Conservation (phyloP, 2,888 invertebrate genomes). For the Rutpela maculata region DNA sequence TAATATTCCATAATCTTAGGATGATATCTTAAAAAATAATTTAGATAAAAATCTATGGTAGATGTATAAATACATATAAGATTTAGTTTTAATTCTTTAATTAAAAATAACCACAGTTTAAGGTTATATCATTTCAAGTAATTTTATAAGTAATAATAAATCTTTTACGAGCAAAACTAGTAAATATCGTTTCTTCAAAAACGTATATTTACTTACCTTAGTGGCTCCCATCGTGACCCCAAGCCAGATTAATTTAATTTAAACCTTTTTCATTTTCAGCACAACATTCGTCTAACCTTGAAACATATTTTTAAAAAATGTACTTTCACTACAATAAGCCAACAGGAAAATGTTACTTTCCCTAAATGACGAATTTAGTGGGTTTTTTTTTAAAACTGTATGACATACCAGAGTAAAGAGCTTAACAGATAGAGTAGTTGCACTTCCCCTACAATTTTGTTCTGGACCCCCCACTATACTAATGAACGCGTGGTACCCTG, state of each 20-base stretch:
- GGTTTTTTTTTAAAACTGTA: too few relatives aligned
- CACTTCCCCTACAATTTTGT: too few relatives aligned
- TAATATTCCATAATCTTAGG: not conserved
- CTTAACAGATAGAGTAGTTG: too few relatives aligned
- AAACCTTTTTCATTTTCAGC: slow-evolving; percentile 10
- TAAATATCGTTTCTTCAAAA: not conserved
- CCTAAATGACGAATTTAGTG: not conserved
- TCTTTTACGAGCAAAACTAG: not conserved
- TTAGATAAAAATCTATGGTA: not conserved
- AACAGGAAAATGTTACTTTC: not conserved
- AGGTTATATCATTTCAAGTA: not conserved
- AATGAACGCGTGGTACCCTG: too few relatives aligned
- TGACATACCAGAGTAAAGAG: too few relatives aligned
- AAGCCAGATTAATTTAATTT: not conserved
- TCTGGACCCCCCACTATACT: too few relatives aligned
- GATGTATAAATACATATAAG: not conserved
- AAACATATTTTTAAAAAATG: slow-evolving; percentile 9
- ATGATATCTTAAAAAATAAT: not conserved
- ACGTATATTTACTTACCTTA: slow-evolving; percentile 5
- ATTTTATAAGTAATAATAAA: not conserved
- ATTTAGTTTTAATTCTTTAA: not conserved
- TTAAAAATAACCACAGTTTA: not conserved
- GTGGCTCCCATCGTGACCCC: slow-evolving; percentile 21
- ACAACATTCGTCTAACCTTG: slow-evolving; percentile 20
- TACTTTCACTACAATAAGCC: not conserved